A percentile compares a stretch with the other conserved stretches of the same genome.
These are phyloP conservation scores for Heteromurus nitidus DNA, from an alignment of 2,888 invertebrate genomes.

Conservation along the genomic window DNA sequence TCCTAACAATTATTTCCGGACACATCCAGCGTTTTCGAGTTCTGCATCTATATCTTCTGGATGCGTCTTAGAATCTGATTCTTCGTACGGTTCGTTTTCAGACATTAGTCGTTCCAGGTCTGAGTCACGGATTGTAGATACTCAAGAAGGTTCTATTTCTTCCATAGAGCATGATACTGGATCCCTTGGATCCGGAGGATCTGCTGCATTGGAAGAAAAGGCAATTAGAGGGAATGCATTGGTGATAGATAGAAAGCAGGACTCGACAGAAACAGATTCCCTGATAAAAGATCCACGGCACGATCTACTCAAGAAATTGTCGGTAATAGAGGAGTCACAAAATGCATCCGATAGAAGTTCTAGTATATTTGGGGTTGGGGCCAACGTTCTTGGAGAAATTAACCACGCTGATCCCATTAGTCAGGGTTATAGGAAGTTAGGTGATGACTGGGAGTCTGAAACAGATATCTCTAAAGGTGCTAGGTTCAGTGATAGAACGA, in stretches of 20 bases:
- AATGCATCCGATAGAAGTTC: conserved; percentile 44
- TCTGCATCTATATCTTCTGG: conserved; percentile 44
- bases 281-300: conserved; percentile 17
- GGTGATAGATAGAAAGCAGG: neutral
- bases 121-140: conserved; percentile 50
- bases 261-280: neutral
- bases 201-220: conserved; percentile 20
- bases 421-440: conserved; percentile 34
- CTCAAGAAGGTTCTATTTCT: conserved; percentile 34
- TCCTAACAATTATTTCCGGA: conserved; percentile 59
- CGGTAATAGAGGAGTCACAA: conserved; percentile 58
- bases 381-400: neutral
- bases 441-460: conserved; percentile 5
- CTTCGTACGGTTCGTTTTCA: conserved; percentile 47
- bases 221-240: neutral
- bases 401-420: neutral
- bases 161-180: conserved; percentile 54
- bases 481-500: conserved; percentile 40
- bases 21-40: conserved; percentile 32
- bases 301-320: conserved; percentile 43
- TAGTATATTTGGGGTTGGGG: conserved; percentile 7
- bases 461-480: conserved; percentile 16
- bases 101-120: conserved; percentile 50
- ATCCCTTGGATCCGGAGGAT: conserved; percentile 37
- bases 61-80: conserved; percentile 38